Conservation (phyloP, 2,113 vertebrate genomes). For the Lepus europaeus region DNA sequence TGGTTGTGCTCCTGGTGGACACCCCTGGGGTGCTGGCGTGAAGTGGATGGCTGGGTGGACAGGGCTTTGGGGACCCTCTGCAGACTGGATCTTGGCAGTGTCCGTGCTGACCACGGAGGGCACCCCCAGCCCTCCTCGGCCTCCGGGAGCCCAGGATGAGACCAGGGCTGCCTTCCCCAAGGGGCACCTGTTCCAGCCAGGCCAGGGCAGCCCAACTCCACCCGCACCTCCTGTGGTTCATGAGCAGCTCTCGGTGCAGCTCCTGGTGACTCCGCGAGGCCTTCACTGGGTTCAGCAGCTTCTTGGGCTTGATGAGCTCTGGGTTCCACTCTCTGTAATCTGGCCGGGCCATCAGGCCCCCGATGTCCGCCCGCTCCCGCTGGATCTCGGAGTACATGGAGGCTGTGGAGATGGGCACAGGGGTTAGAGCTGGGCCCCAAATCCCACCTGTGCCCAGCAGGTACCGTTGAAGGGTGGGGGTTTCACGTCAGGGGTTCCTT, state of each 20-base stretch:
- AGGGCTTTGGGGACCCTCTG: not conserved
- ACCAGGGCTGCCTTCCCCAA: fast-evolving
- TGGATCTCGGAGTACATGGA: constrained; percentile 93
- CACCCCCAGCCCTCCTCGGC: not conserved
- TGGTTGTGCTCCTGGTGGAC: not conserved
- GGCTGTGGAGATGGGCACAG: constrained; percentile 81
- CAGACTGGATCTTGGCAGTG: not conserved
- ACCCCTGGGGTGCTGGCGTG: not conserved
- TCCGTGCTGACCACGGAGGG: not conserved
- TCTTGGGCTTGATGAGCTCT: constrained; percentile 94
- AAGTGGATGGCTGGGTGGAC: not conserved
- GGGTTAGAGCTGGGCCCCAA: not conserved
- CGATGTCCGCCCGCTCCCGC: constrained; percentile 86
- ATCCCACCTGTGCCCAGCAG: fast-evolving
- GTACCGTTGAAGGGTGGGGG: no score
- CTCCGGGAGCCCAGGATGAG: not conserved
- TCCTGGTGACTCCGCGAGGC: constrained; percentile 93
- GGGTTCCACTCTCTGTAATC: constrained; percentile 90
- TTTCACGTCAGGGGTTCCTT: not conserved
- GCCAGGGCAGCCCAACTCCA: fast-evolving
- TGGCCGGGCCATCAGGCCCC: constrained; percentile 88
- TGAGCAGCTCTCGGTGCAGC: constrained; percentile 92
- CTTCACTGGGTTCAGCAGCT: constrained; percentile 92
- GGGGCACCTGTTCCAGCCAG: no score
- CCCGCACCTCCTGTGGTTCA: constrained; percentile 93